Evolutionary conservation across 2,113 vertebrate genomes (phyloP), one percentile per base, ranked within the genome.

Genomic region (Sitta europaea): DNA sequence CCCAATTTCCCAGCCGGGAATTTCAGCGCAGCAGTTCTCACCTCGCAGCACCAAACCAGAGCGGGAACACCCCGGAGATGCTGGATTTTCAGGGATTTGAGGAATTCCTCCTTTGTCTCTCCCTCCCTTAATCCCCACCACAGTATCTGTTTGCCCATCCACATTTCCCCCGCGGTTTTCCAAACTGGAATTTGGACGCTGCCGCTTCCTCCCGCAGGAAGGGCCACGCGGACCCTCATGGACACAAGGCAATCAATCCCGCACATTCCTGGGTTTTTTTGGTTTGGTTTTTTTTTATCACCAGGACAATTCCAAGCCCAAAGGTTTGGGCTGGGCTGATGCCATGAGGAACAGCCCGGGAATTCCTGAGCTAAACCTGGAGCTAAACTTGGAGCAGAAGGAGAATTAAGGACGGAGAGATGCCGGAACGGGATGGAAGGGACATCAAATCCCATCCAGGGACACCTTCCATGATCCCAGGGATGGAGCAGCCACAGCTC

Each of bases 131-230:
- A 13, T 61, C 61, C 92, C 63, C 75, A 28, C 42, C 23, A 31
- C 59, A 53, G 33, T 3, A 50, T 35, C 23, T 1, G 5, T 66
- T 63, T 62, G 43, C 71, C 75, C 91, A 36, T 67, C 82, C 81
- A 11, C 42, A 8, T 58, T 66, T 85, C 87, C 76, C 57, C 70
- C 14, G 40, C 31, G 53, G 61, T 82, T 79, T 84, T 66, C 79
- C 63, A 71, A 23, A 75, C 4, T 94, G 88, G 95, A 96, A 92
- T 94, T 88, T 86, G 91, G 88, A 88, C 65, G 51, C 43, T 40
- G 36, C 48, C 85, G 80, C 79, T 94, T 92, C 91, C 91, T 86
- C 92, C 84, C 78, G 80, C 57, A 9, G 67, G 6, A 45, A 62
- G 27, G 0, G 5, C 59, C 92, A 95, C 19, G n/a, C 86, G 91